These are phyloP conservation scores for Knipowitschia caucasica DNA, from an alignment of 2,797 vertebrate genomes.

Conservation along the genomic window DNA sequence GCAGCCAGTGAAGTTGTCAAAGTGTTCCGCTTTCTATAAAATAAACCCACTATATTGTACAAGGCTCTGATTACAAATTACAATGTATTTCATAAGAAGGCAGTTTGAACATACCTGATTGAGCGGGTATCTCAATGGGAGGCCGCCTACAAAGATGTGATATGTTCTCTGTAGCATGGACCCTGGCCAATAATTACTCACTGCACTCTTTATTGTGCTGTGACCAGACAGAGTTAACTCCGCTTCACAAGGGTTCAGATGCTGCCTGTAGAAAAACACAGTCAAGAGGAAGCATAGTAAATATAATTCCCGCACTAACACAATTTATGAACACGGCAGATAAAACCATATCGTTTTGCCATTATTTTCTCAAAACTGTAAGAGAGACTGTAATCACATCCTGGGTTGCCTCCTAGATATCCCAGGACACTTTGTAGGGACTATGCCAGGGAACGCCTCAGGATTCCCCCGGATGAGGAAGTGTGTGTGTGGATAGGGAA, in stretches of 20 bases:
- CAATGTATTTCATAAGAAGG: neutral
- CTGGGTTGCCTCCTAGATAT: no score
- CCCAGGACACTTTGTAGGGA: no score
- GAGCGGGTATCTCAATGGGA: constrained; percentile 61
- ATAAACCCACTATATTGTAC: constrained; percentile 18
- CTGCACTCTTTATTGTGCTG: constrained; percentile 51
- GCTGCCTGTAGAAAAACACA: constrained; percentile 69
- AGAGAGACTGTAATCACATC: no score
- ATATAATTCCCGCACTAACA: no score
- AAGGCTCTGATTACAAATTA: constrained; percentile 19
- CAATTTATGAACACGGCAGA: no score
- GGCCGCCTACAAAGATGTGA: constrained; percentile 77
- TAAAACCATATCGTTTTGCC: constrained; percentile 31
- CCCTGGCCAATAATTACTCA: constrained; percentile 62
- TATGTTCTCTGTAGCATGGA: constrained; percentile 60
- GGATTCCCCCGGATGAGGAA: no score
- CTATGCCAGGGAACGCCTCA: no score
- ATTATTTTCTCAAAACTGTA: constrained; percentile 19
- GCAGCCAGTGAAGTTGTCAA: constrained; percentile 85
- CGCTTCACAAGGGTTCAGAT: constrained; percentile 76
- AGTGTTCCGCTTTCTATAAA: constrained; percentile 70
- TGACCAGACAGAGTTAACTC: constrained; percentile 71
- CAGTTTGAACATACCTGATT: constrained; percentile 64
- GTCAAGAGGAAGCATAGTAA: no score
- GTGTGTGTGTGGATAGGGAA: no score